Evolutionary conservation across 2,797 vertebrate genomes (phyloP).

Genomic region (Myotis findleyi): DNA sequence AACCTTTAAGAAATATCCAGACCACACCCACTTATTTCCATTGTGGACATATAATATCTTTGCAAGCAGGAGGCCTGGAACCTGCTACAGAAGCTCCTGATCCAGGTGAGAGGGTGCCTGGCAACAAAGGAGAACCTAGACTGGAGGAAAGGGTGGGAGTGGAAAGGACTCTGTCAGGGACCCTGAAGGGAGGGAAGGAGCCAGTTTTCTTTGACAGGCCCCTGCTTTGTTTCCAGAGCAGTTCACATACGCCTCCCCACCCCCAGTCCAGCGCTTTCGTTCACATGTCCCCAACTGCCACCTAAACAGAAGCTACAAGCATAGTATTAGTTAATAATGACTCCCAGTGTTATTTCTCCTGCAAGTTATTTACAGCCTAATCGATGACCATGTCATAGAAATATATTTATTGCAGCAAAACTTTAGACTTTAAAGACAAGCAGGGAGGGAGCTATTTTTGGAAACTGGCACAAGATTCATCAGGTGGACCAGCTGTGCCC

Average conservation of each 20-base stretch:
- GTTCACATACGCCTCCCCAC: background rate
- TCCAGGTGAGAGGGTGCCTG: background rate
- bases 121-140: background rate
- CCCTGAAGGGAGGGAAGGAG: background rate
- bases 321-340: background rate
- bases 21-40: background rate
- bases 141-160: background rate
- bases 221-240: background rate
- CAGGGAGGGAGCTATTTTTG: slow-evolving; percentile 44
- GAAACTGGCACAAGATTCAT: slow-evolving; percentile 45
- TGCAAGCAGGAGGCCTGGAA: background rate
- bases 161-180: background rate
- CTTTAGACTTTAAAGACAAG: background rate
- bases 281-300: background rate
- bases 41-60: background rate
- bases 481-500: slow-evolving; percentile 49
- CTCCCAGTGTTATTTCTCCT: background rate
- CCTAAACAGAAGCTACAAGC: background rate
- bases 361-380: background rate
- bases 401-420: background rate
- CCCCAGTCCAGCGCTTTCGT: background rate
- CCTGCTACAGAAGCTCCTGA: background rate
- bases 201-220: background rate
- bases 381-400: background rate
- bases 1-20: background rate